Evolutionary conservation across 1,140 invertebrate species (phyloP), one percentile per base, ranked within the genome.

Genomic region (Zaprionus camerounensis): DNA sequence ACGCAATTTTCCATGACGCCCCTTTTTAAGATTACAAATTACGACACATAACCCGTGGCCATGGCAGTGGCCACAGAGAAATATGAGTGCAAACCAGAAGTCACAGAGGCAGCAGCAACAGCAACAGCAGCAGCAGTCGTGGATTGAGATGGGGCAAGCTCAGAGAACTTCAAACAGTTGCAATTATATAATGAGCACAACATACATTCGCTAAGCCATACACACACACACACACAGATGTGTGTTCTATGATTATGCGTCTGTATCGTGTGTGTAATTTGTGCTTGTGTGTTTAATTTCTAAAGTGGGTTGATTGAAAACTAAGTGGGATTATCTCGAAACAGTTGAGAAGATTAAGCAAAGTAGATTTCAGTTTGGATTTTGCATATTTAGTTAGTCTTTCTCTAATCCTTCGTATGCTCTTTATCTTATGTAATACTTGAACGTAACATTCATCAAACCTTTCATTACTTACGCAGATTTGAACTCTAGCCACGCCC

Each of bases 111-210:
- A 22, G 15, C 15, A 17, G 36, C 20, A n/a, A 1, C 41, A 20
- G 5, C 22, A 22, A 9, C 15, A 17, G 36, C 20, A n/a, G 4
- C 41, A 20, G 5, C 5, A 44, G 36, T 15, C 17, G 22, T 15
- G 17, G 22, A 5, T 38, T 38, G 12, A 17, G 15, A 11, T 12
- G 63, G 36, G 20, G 49, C 36, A 36, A 57, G 49, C 17, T 15
- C 65, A 36, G 66, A 86, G 56, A 86, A 87, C 82, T 87, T 87
- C 76, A 86, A 86, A 87, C 82, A 86, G 80, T 82, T 82, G 80
- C 82, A 86, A 86, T 86, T 86, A 86, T 87, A 69, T 86, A 86
- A 86, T 86, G 83, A 87, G 75, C 69, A 71, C 66, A 62, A 65
- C 79, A 62, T 73, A 64, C 71, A 66, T 69, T 28, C 67, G 56